Evolutionary conservation across 2,888 invertebrate species (phyloP).

Genomic region (Baronia brevicornis): DNA sequence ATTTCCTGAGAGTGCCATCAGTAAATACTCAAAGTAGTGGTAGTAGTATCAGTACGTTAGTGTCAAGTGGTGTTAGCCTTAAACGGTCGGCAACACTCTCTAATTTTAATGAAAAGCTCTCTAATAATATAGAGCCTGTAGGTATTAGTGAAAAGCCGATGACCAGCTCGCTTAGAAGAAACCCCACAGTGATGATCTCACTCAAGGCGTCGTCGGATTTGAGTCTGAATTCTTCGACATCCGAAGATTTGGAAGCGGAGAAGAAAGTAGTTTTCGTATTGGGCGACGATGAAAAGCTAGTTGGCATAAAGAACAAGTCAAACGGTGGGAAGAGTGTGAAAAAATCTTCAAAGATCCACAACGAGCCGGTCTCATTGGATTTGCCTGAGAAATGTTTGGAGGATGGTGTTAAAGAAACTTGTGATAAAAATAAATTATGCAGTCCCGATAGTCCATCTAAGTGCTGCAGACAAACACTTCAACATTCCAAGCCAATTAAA

Average conservation of each 20-base stretch:
- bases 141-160: conserved; percentile 31
- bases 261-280: conserved; percentile 80
- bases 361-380: conserved; percentile 35
- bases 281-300: conserved; percentile 81
- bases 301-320: conserved; percentile 77
- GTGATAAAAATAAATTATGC: conserved; percentile 28
- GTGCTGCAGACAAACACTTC: conserved; percentile 68
- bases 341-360: conserved; percentile 48
- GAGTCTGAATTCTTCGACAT: conserved; percentile 47
- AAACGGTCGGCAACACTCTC: conserved; percentile 52
- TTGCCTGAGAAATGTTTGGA: conserved; percentile 26
- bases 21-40: conserved; percentile 48
- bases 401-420: conserved; percentile 32
- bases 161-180: conserved; percentile 39
- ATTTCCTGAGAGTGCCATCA: conserved; percentile 34
- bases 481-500: conserved; percentile 77
- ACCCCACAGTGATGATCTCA: conserved; percentile 45
- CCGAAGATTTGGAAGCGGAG: conserved; percentile 42
- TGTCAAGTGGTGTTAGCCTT: conserved; percentile 44
- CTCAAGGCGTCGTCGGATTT: conserved; percentile 47
- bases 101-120: conserved; percentile 54
- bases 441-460: conserved; percentile 50
- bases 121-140: conserved; percentile 38
- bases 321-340: conserved; percentile 56
- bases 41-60: conserved; percentile 48